These are phyloP conservation scores for Drosophila histrio DNA, from an alignment of 2,888 invertebrate genomes.

Conservation along the genomic window DNA sequence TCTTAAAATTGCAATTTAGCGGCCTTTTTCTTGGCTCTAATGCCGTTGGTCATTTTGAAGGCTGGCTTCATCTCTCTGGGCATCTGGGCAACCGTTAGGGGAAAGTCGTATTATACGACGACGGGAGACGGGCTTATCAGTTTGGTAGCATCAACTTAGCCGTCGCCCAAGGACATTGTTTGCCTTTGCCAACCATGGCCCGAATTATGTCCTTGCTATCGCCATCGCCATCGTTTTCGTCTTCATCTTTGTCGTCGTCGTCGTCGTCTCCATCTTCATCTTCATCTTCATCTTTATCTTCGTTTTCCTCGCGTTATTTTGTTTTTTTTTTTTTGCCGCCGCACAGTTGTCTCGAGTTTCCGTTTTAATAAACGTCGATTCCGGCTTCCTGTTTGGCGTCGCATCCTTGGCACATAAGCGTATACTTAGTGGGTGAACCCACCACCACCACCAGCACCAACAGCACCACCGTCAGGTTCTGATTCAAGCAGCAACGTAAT, in stretches of 20 bases:
- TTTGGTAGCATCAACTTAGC: slow-evolving; percentile 38
- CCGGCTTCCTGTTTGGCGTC: slow-evolving; percentile 76
- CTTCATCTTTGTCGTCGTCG: slow-evolving; percentile 2
- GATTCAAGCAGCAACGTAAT: slow-evolving; percentile 48
- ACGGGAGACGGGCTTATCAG: slow-evolving; percentile 57
- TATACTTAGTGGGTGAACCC: slow-evolving; percentile 30
- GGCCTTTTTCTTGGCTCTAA: slow-evolving; percentile 48
- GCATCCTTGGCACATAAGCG: slow-evolving; percentile 36
- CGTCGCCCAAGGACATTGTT: slow-evolving; percentile 66
- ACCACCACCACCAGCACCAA: not conserved
- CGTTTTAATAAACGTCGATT: slow-evolving; percentile 82
- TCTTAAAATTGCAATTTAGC: slow-evolving; percentile 79
- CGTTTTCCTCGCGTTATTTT: slow-evolving; percentile 21
- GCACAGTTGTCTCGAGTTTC: slow-evolving; percentile 77
- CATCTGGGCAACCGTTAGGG: slow-evolving; percentile 2
- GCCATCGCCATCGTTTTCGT: slow-evolving; percentile 25
- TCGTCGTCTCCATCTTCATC: slow-evolving; percentile 14
- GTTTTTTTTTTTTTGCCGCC: slow-evolving; percentile 42
- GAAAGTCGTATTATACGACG: slow-evolving; percentile 2
- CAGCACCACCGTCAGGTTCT: slow-evolving; percentile 21
- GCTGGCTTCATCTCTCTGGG: slow-evolving; percentile 5
- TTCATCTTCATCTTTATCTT: not conserved
- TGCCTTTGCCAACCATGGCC: slow-evolving; percentile 34
- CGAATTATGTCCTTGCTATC: slow-evolving; percentile 68
- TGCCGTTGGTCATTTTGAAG: slow-evolving; percentile 51